These are phyloP conservation scores for Cremastinae sp. DNA, from an alignment of 2,888 invertebrate species.

Conservation along the genomic window DNA sequence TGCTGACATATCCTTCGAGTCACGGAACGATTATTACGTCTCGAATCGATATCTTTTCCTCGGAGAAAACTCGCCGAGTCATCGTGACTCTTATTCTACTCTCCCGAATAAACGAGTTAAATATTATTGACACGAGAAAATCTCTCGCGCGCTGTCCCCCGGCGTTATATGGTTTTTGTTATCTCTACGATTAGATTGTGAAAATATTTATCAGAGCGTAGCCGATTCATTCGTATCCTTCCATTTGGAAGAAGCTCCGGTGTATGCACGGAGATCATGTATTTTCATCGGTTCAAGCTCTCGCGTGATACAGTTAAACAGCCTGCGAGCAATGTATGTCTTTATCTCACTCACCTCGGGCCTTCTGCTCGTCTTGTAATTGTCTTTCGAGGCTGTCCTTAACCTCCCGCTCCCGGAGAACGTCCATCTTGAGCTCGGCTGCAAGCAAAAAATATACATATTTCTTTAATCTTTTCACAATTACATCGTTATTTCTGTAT, in stretches of 20 bases:
- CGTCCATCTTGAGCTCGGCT: slow-evolving; percentile 98
- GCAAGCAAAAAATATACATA: slow-evolving; percentile 73
- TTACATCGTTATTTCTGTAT: neutral
- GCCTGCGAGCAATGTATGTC: neutral
- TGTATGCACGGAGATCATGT: no score
- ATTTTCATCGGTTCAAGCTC: no score
- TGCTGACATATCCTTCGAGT: slow-evolving; percentile 23
- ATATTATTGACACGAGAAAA: neutral
- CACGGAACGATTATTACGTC: slow-evolving; percentile 9
- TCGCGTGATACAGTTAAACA: neutral
- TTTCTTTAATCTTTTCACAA: neutral
- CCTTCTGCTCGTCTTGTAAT: slow-evolving; percentile 95
- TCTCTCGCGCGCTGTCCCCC: neutral
- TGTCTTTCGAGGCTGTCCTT: slow-evolving; percentile 97
- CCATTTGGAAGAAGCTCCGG: no score
- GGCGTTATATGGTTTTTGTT: no score
- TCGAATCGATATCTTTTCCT: neutral
- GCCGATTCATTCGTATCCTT: neutral
- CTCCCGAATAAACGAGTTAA: neutral
- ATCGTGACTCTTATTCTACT: neutral
- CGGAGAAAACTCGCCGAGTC: neutral
- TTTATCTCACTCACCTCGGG: slow-evolving; percentile 89
- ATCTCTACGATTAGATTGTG: no score
- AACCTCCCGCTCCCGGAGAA: slow-evolving; percentile 94
- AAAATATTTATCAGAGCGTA: no score